Evolutionary conservation across 2,888 invertebrate species (phyloP), one percentile per base, ranked within the genome.

Genomic region (Boloria selene): DNA sequence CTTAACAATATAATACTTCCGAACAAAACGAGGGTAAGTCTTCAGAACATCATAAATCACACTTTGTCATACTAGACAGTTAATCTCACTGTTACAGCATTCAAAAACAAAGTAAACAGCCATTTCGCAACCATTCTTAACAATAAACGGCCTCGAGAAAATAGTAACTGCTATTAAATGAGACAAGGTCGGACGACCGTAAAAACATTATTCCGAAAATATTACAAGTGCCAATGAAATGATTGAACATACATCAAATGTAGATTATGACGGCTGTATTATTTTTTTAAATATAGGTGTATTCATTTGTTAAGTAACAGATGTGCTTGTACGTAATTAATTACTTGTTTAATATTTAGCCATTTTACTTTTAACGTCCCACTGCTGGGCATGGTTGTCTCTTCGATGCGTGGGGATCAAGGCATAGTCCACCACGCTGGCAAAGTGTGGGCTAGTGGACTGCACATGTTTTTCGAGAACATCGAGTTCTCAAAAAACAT

Each of bases 121-220:
- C 45, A 56, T 56, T 56, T 56, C 44, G 55, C 55, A 45, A 45
- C 45, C 10, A 4, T 26, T 10, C 56, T 56, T 45, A 56, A 56
- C 56, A 56, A 56, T 56, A 56, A 56, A 45, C 26, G 56, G n/a
- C 56, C 56, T 56, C 56, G 56, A 26, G 45, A 44, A 26, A 38
- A 56, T 45, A 56, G 45, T 45, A 56, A 44, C 56, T 18, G 56
- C 45, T 56, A 56, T 56, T 56, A 56, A 56, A 45, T 45, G 56
- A 56, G 56, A 45, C 56, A 56, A 56, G 56, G 56, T 45, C 56
- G 45, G 1, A 16, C 1, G 10, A 38, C 10, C 26, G 56, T 45
- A 56, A 45, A 44, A 22, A 56, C 56, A 14, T 45, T 56, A 26
- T 22, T 45, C 44, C 45, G 56, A 56, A 56, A 56, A 56, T 56